Base-by-base conservation (phyloP, 2,797 vertebrate genomes). In the Hoplostethus mediterraneus region DNA sequence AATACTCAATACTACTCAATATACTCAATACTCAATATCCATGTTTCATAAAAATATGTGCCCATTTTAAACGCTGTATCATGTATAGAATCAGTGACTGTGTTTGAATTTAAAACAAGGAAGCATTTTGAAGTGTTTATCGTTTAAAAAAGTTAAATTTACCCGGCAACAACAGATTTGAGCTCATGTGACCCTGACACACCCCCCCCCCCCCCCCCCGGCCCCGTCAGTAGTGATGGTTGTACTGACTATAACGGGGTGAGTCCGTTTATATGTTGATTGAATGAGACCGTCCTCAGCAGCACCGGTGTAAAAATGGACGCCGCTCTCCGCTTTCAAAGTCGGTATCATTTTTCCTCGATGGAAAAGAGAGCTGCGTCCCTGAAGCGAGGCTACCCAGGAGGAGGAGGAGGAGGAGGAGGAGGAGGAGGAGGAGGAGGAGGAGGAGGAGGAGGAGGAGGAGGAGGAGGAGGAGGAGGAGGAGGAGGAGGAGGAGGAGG, bases 311-410 rank as follows among this genome's bases (percentile, higher is more conserved):
- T 80, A 75, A 83, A 85, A 83, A 85, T 75, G 75, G 69, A 81
- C 68, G 16, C 59, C 1, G 45, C 73, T 52, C 67, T 80, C 63
- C 5, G 25, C 77, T 67, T 87, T 84, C 81, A 83, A 81, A 88
- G 82, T 72, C 75, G 63, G 65, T 45, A 59, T 85, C 75, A 63
- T 84, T 73, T 87, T 89, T 75, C 71, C 81, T 78, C 84, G 75
- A 71, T 81, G 69, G 68, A 79, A 75, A 75, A 2, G 51, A 75
- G 79, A 66, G 67, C 57, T 6, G 75, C 51, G 76, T 86, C 82
- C 73, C 85, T 87, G 80, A 88, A 77, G 78, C 80, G 6, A 87
- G 81, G 83, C 82, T 52, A 59, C 58, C 65, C 67, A 75, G 73
- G 64, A 66, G 21, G 1, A 21, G 21, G 21, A 21, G 21, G 21